A percentile compares a stretch with the other conserved stretches of the same genome.
Conservation (phyloP, 2,888 invertebrate genomes). For the Lasioglossum malachurum region DNA sequence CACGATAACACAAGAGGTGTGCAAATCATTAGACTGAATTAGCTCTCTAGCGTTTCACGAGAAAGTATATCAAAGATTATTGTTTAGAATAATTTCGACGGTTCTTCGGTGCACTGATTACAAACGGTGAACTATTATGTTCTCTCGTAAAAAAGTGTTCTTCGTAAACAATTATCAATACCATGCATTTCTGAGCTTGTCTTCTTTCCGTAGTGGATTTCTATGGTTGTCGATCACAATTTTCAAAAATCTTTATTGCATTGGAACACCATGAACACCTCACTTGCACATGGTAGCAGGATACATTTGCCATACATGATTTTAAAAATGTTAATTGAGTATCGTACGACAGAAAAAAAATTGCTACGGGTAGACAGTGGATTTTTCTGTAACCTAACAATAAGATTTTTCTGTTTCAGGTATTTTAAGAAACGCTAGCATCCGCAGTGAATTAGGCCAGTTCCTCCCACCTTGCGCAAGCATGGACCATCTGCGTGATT, state of each 20-base stretch:
- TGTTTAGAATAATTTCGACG: neutral
- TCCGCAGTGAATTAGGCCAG: neutral
- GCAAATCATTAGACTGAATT: constrained; percentile 9
- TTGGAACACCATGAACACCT: neutral
- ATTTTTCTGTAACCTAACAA: neutral
- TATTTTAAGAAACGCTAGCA: neutral
- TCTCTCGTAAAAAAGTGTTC: neutral
- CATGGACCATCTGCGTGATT: neutral
- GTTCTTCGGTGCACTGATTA: neutral
- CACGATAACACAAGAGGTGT: constrained; percentile 8
- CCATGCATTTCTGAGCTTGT: neutral
- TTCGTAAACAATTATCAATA: neutral
- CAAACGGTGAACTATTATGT: neutral
- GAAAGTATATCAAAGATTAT: neutral
- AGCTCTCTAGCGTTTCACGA: neutral
- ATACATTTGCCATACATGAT: neutral
- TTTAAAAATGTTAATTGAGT: neutral
- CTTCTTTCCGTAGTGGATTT: neutral
- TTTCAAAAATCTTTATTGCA: neutral
- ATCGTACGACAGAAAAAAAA: neutral
- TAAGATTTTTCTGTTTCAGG: neutral
- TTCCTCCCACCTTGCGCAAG: neutral
- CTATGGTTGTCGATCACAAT: neutral
- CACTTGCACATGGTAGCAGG: neutral
- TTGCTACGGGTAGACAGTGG: neutral